A percentile compares a stretch with the other conserved stretches of the same genome.
Conservation (phyloP, 2,888 invertebrate genomes). For the Ochropleura leucogaster region DNA sequence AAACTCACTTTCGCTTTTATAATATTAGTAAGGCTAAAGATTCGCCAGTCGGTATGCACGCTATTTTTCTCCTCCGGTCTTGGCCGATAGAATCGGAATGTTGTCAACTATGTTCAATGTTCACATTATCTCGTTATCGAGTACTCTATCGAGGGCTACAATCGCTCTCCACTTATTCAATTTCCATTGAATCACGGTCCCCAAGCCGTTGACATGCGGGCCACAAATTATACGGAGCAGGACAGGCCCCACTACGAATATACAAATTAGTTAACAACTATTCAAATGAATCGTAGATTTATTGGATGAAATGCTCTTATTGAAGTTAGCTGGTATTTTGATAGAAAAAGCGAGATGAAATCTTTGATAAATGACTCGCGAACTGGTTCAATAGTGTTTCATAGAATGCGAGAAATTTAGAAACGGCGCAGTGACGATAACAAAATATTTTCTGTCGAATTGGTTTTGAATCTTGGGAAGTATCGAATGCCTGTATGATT, state of each 20-base stretch:
- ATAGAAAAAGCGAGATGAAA: conserved; percentile 25
- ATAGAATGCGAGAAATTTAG: conserved; percentile 1
- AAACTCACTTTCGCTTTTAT: no score
- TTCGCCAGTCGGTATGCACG: conserved; percentile 33
- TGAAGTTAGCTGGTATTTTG: conserved; percentile 35
- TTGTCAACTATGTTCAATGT: conserved; percentile 49
- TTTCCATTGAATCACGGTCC: conserved; percentile 64
- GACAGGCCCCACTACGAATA: conserved; percentile 70
- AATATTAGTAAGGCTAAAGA: background rate
- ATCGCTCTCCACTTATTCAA: conserved; percentile 69
- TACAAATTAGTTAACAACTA: conserved; percentile 77
- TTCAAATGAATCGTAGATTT: conserved; percentile 74
- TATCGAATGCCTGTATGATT: background rate
- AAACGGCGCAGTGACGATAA: background rate
- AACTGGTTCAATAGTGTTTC: conserved; percentile 19
- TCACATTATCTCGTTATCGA: conserved; percentile 61
- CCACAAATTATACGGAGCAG: conserved; percentile 74
- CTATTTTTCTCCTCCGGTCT: conserved; percentile 51
- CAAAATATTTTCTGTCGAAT: background rate
- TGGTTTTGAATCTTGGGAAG: no score
- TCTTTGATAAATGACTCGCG: conserved; percentile 11
- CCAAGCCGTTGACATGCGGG: conserved; percentile 69
- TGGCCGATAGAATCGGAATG: conserved; percentile 60
- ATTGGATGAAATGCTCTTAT: conserved; percentile 60
- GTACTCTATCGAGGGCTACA: conserved; percentile 60